phyloP scores from a whole-genome alignment of 1,140 invertebrate species.

The Littorina saxatilis region DNA sequence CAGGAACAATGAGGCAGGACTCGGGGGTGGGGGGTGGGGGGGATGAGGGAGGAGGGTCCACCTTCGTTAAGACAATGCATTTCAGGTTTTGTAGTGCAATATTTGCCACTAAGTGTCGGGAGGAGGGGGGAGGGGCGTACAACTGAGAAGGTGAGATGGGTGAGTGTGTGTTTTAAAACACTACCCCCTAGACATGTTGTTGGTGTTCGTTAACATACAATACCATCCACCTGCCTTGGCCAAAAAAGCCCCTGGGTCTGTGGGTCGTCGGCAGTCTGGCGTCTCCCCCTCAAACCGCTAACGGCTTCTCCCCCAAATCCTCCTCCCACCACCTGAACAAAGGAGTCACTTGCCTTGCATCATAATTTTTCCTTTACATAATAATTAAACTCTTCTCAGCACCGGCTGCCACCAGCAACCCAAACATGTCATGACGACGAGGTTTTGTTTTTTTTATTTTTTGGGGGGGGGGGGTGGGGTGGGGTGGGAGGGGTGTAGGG shows the following conservation, averaged over 20 bases:
- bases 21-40: background rate
- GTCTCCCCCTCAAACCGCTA: background rate
- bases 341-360: slow-evolving; percentile 9
- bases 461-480: background rate
- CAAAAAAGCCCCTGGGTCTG: background rate
- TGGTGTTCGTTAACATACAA: background rate
- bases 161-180: background rate
- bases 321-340: background rate
- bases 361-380: slow-evolving; percentile 20
- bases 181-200: background rate
- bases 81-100: background rate
- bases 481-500: background rate
- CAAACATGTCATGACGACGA: background rate
- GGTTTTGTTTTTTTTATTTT: no score
- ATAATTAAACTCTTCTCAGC: slow-evolving; percentile 7
- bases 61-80: background rate
- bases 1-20: no score
- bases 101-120: background rate
- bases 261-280: background rate
- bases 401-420: background rate
- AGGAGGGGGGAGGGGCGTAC: background rate
- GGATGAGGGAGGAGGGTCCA: background rate
- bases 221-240: no score
- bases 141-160: background rate
- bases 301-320: background rate